Evolutionary conservation across 2,888 invertebrate genomes (phyloP).

Genomic region (Brachyptera putata): DNA sequence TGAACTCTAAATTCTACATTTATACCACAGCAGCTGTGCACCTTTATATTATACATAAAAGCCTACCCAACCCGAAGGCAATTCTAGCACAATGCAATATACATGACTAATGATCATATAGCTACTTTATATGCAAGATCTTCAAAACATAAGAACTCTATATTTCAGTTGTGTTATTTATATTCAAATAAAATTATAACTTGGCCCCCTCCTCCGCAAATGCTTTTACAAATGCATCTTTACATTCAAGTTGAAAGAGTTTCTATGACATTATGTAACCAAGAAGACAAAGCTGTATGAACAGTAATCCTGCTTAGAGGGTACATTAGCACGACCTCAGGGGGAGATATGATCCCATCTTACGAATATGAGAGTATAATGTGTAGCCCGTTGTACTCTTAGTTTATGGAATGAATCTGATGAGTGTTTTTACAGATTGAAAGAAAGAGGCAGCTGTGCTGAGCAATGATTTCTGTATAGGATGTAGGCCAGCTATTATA

Average conservation of each 20-base stretch:
- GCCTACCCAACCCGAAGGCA: background rate
- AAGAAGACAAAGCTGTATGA: background rate
- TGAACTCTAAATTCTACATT: no score
- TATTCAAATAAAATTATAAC: slow-evolving; percentile 3
- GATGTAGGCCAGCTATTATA: no score
- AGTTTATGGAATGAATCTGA: background rate
- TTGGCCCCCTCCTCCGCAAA: slow-evolving; percentile 8
- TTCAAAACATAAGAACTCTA: background rate
- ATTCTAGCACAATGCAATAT: background rate
- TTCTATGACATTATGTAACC: no score
- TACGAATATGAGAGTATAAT: slow-evolving; percentile 4
- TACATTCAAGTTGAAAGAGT: slow-evolving; percentile 7
- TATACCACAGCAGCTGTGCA: background rate
- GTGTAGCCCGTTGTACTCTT: background rate
- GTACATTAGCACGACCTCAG: slow-evolving; percentile 5
- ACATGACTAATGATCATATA: slow-evolving; percentile 1
- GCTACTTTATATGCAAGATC: background rate
- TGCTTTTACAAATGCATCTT: slow-evolving; percentile 2
- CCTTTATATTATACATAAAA: no score
- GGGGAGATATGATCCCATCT: slow-evolving; percentile 3
- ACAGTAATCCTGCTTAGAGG: slow-evolving; percentile 5
- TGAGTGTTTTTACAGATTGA: background rate
- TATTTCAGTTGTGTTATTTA: slow-evolving; percentile 12
- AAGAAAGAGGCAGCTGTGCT: background rate
- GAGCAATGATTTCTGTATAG: background rate